phyloP scores from a whole-genome alignment of 1,140 invertebrate genomes.

The Meteorus sp. region DNA sequence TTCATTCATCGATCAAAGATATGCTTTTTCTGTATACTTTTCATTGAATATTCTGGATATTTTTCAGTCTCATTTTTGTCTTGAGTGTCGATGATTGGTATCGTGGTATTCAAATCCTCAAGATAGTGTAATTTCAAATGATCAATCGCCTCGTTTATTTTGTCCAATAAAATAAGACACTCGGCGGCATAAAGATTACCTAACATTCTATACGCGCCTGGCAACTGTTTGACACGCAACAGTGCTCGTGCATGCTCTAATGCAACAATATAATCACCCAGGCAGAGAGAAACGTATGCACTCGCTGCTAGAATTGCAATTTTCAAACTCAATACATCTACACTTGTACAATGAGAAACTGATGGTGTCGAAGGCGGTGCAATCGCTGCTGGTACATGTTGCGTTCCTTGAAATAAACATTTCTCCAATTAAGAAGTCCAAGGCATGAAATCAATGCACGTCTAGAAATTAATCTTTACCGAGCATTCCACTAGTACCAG shows the following conservation, averaged over 20 bases:
- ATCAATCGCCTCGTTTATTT: constrained; percentile 80
- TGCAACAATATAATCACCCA: constrained; percentile 83
- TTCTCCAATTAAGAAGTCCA: background rate
- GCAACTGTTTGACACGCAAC: constrained; percentile 66
- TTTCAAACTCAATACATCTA: constrained; percentile 57
- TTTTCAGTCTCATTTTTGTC: constrained; percentile 48
- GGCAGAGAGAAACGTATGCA: constrained; percentile 81
- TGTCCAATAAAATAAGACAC: constrained; percentile 81
- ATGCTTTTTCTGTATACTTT: constrained; percentile 39
- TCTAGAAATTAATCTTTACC: background rate
- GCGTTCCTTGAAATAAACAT: background rate
- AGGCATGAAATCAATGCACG: background rate
- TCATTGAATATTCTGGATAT: constrained; percentile 46
- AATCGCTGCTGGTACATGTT: background rate
- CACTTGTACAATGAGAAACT: constrained; percentile 36
- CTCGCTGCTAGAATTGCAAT: constrained; percentile 76
- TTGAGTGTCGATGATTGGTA: constrained; percentile 42
- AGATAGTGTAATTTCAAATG: constrained; percentile 81
- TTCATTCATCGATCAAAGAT: constrained; percentile 2
- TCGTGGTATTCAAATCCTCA: constrained; percentile 60
- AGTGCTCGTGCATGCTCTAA: constrained; percentile 75
- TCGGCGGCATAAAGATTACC: constrained; percentile 89
- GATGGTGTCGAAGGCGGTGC: background rate
- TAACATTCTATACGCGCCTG: constrained; percentile 72
- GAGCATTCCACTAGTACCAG: constrained; percentile 13